These are phyloP conservation scores for Chloebia gouldiae DNA, from an alignment of 2,113 vertebrate species.

Conservation along the genomic window DNA sequence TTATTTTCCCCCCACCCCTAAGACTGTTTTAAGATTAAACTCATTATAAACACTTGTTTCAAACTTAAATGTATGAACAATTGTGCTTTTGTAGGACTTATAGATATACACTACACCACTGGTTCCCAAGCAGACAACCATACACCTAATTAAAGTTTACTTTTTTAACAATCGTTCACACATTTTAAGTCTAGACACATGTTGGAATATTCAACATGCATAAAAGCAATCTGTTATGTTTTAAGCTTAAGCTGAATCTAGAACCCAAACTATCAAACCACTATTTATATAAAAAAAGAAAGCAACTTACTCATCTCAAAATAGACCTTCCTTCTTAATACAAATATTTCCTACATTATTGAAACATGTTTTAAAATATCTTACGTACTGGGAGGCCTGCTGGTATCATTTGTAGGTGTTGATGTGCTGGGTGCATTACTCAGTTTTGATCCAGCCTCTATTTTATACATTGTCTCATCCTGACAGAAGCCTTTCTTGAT, in stretches of 20 bases:
- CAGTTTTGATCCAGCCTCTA: slow-evolving; percentile 65
- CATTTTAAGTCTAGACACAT: fast-evolving
- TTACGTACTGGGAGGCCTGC: slow-evolving; percentile 75
- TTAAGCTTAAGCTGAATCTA: neutral
- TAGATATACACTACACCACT: neutral
- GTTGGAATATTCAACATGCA: neutral
- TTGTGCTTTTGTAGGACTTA: neutral
- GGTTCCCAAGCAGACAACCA: neutral
- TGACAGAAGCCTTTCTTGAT: slow-evolving; percentile 94
- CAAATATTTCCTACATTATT: neutral
- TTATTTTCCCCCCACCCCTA: neutral
- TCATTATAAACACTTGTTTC: neutral
- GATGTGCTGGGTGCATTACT: slow-evolving; percentile 80
- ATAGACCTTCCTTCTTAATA: neutral
- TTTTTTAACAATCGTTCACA: neutral
- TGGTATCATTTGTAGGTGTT: slow-evolving; percentile 80
- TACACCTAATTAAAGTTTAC: neutral
- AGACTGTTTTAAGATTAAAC: neutral
- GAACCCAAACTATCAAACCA: neutral
- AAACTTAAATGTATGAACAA: neutral
- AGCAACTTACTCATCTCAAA: neutral
- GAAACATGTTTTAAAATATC: neutral
- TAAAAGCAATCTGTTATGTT: neutral
- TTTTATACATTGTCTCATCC: slow-evolving; percentile 86
- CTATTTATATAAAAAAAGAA: neutral